A percentile compares a stretch with the other conserved stretches of the same genome.
These are phyloP conservation scores for Gracilinanus agilis DNA, from an alignment of 2,113 vertebrate species.

Conservation along the genomic window DNA sequence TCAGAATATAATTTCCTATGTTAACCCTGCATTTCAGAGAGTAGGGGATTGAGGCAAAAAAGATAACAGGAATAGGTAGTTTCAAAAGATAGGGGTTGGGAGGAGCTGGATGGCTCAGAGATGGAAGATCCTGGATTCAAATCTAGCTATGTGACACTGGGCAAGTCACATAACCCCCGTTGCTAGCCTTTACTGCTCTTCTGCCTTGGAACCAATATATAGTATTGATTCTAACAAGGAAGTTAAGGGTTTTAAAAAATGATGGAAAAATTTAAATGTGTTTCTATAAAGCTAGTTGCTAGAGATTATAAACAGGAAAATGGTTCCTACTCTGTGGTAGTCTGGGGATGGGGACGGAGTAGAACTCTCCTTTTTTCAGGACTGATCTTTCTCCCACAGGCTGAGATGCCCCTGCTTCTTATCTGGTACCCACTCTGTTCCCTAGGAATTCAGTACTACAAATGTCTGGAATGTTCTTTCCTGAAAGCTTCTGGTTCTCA, in stretches of 20 bases:
- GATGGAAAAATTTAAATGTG: neutral
- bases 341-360: neutral
- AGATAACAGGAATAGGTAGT: neutral
- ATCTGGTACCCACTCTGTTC: neutral
- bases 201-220: too few species aligned
- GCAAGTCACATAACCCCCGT: too few species aligned
- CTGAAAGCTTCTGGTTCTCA: neutral
- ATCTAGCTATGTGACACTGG: too few species aligned
- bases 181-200: too few species aligned
- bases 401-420: neutral
- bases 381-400: too few species aligned
- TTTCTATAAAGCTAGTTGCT: neutral
- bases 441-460: neutral
- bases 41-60: neutral
- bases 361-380: too few species aligned
- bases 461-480: neutral
- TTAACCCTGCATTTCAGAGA: neutral
- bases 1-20: neutral
- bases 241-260: too few species aligned
- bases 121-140: too few species aligned
- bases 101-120: too few species aligned
- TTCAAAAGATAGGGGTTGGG: neutral
- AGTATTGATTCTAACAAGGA: too few species aligned
- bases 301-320: neutral
- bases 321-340: neutral